A percentile compares a stretch with the other conserved stretches of the same genome.
phyloP scores from a whole-genome alignment of 1,140 invertebrate genomes.

The Ylistrum balloti region DNA sequence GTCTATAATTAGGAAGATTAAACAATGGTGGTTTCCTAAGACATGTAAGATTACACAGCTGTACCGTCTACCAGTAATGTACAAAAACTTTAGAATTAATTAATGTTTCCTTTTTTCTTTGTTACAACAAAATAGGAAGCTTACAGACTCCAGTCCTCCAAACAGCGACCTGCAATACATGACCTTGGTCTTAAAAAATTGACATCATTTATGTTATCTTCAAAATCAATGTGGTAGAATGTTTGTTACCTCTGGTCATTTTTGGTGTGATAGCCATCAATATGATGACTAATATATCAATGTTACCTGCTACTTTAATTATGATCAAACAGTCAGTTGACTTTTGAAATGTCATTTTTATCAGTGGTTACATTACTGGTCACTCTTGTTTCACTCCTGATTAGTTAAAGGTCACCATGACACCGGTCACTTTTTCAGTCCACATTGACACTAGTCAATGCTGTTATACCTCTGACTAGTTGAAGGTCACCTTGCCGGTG shows the following conservation, averaged over 20 bases:
- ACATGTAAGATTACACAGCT: neutral
- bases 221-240: neutral
- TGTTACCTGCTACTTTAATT: too few relatives aligned
- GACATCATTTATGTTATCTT: neutral
- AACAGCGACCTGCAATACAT: neutral
- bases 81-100: constrained; percentile 25
- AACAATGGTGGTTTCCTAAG: neutral
- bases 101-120: neutral
- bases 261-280: too few relatives aligned
- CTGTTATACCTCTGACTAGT: neutral
- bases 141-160: neutral
- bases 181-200: neutral
- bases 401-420: too few relatives aligned
- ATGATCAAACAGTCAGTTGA: too few relatives aligned
- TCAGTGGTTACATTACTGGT: too few relatives aligned
- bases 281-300: too few relatives aligned
- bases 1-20: neutral
- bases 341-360: too few relatives aligned
- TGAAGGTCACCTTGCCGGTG: neutral
- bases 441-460: neutral
- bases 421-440: too few relatives aligned
- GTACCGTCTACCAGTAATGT: neutral
- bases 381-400: too few relatives aligned
- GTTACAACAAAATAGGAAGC: neutral
- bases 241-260: too few relatives aligned